Base-by-base conservation (phyloP, 2,113 vertebrate species). In the Oreochromis spilurus region DNA sequence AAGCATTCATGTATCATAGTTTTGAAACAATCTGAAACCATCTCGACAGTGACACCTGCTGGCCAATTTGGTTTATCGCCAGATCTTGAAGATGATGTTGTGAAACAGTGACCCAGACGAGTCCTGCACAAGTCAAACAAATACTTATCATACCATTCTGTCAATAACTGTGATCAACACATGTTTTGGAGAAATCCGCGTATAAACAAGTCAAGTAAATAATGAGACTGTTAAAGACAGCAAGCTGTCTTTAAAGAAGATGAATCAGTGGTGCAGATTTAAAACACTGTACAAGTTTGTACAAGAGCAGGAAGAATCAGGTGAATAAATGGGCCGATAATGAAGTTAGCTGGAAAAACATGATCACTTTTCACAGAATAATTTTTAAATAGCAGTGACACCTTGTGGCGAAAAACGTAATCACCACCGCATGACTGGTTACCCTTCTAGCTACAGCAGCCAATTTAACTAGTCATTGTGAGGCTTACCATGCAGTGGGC, bases 281-380 rank as follows among this genome's bases (percentile, higher is more conserved):
- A 58, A 58, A 29, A 58, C 55, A 58, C 29, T 58, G 55, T 29
- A 58, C 26, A 31, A 58, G 55, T 29, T 31, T 58, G 7, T 16
- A 0, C 26, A 58, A 58, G 26, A 58, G 26, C 55, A 31, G 14
- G 14, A 58, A 31, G 26, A 58, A 58, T 16, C 55, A 9, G 55
- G 13, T 17, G 55, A 31, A 16, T 58, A 58, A 58, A 17, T 58
- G 7, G 55, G 13, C 13, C 0, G 0, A 57, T 57, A 29, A 57
- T 16, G 24, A 58, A 29, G 24, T 58, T 3, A 58, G 55, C 55
- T 58, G 55, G 55, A 58, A 58, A 58, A 58, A 58, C 26, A 58
- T 29, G 13, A 29, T 29, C 13, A 58, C 13, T 58, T 58, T 58
- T 58, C 55, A 58, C 55, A 16, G 55, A 58, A 58, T 31, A 58